Conservation (phyloP, 2,888 invertebrate genomes). For the Ariolimax columbianus region DNA sequence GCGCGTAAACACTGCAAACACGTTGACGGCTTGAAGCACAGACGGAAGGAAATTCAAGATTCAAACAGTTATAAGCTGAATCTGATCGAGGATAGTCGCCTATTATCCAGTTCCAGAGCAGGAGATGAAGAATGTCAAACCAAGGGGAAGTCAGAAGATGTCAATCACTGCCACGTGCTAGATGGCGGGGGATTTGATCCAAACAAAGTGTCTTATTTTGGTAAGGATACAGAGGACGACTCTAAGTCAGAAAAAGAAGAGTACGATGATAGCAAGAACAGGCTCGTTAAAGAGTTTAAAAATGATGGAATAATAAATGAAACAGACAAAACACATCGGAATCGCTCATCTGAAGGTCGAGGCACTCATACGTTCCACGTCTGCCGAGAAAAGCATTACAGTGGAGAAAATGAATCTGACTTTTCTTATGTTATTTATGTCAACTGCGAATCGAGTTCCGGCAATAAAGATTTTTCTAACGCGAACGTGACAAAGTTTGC, state of each 20-base stretch:
- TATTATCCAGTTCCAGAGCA: background rate
- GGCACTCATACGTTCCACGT: background rate
- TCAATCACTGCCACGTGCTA: background rate
- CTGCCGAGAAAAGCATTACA: background rate
- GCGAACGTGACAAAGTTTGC: no score
- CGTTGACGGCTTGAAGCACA: background rate
- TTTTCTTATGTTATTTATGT: constrained; percentile 5
- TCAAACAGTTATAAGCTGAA: background rate
- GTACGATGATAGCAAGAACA: no score
- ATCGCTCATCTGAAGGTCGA: background rate
- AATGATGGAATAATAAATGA: background rate
- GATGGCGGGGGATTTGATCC: background rate
- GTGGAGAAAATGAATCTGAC: background rate
- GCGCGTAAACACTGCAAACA: no score
- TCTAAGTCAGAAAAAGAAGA: background rate
- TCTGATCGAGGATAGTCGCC: background rate
- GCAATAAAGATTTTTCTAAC: background rate
- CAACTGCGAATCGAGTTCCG: background rate
- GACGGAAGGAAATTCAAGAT: background rate
- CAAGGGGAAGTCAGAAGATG: background rate
- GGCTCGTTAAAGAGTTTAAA: background rate
- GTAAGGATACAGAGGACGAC: background rate
- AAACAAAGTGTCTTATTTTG: no score
- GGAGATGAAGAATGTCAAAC: background rate
- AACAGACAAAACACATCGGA: background rate